These are phyloP conservation scores for Biston stratarius DNA, from an alignment of 2,888 invertebrate species.

Conservation along the genomic window DNA sequence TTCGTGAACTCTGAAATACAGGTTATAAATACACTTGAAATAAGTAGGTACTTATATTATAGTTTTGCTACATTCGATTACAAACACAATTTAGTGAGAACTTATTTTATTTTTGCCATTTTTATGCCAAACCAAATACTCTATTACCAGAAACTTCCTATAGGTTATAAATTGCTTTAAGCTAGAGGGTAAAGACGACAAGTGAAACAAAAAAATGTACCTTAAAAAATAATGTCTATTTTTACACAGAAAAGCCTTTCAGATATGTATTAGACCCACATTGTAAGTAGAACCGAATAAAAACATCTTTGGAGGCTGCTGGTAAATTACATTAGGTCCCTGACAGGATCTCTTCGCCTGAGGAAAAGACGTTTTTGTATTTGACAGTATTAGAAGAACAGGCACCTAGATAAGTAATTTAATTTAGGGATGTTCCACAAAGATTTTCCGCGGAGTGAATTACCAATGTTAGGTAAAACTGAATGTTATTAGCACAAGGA, in stretches of 20 bases:
- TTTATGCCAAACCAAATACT: not conserved
- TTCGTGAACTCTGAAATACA: too few species aligned
- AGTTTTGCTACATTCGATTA: too few species aligned
- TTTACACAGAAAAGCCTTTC: conserved; percentile 26
- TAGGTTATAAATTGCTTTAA: conserved; percentile 2
- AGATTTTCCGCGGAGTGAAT: conserved; percentile 18
- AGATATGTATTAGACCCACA: conserved; percentile 30
- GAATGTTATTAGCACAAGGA: conserved; percentile 4
- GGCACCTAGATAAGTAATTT: conserved; percentile 39
- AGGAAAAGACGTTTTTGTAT: conserved; percentile 40
- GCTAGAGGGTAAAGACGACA: not conserved
- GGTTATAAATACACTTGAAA: too few species aligned
- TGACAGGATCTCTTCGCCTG: conserved; percentile 33
- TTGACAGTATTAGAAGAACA: conserved; percentile 37
- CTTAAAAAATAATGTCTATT: conserved; percentile 15
- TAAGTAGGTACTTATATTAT: not conserved
- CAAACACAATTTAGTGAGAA: too few species aligned
- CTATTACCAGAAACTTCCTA: not conserved
- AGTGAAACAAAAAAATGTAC: conserved; percentile 6
- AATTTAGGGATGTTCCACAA: conserved; percentile 23
- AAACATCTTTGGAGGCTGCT: conserved; percentile 30
- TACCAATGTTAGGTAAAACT: conserved; percentile 7
- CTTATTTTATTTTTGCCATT: not conserved
- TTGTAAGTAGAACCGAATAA: conserved; percentile 34
- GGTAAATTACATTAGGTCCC: conserved; percentile 43